Percentiles rank a stretch among this genome's conserved stretches.
phyloP scores from a whole-genome alignment of 2,113 vertebrate species.

The Baryphthengus martii region DNA sequence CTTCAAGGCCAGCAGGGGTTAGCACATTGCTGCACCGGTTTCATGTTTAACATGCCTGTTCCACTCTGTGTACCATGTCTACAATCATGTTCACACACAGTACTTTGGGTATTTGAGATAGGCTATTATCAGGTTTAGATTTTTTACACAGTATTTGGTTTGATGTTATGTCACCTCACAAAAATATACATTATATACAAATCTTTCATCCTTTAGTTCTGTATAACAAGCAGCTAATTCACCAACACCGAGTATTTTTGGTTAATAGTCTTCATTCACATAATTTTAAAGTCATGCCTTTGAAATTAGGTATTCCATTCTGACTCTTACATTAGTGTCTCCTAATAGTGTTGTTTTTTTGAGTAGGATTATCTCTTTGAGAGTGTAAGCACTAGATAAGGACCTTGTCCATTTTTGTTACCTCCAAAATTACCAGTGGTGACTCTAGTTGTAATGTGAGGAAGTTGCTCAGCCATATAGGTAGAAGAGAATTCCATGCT shows the following conservation, averaged over 20 bases:
- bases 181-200: background rate
- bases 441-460: background rate
- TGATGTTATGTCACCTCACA: constrained; percentile 7
- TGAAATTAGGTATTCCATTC: background rate
- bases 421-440: background rate
- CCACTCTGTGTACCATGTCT: background rate
- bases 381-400: background rate
- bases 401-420: background rate
- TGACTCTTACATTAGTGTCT: background rate
- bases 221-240: background rate
- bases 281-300: background rate
- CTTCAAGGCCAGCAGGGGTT: background rate
- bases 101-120: background rate
- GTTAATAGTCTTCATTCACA: background rate
- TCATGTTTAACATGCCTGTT: background rate
- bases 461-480: background rate
- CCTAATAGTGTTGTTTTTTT: background rate
- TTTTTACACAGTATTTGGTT: background rate
- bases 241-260: background rate
- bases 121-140: background rate
- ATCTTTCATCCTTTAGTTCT: no score
- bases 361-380: background rate
- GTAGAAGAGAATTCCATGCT: background rate
- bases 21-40: constrained; percentile 18
- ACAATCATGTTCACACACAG: background rate